These are phyloP conservation scores for Parauchenoglanis punctatus DNA, from an alignment of 2,797 vertebrate species.

Conservation along the genomic window DNA sequence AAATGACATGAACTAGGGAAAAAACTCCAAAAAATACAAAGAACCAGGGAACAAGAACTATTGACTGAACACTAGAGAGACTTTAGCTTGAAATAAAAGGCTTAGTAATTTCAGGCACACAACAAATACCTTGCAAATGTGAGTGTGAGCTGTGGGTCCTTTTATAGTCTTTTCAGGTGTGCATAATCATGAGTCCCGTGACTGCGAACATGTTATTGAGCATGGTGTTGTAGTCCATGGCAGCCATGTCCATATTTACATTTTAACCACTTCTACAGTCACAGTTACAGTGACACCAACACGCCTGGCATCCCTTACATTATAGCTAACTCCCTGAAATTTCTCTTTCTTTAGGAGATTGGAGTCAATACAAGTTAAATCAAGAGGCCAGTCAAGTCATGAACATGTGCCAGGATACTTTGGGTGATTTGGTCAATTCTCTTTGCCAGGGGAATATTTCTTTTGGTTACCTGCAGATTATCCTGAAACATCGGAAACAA, in stretches of 20 bases:
- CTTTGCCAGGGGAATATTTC: conserved; percentile 66
- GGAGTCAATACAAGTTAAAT: conserved; percentile 60
- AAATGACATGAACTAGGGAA: too few species aligned
- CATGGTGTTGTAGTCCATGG: too few species aligned
- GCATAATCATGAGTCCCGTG: too few species aligned
- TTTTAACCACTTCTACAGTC: background rate
- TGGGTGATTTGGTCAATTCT: conserved; percentile 60
- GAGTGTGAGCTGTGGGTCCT: too few species aligned
- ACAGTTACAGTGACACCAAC: background rate
- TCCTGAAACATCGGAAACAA: conserved; percentile 59
- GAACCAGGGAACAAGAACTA: too few species aligned
- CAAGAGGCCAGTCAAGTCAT: conserved; percentile 60
- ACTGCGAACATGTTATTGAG: too few species aligned
- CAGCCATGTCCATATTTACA: background rate
- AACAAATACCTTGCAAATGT: too few species aligned
- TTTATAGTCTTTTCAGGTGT: too few species aligned
- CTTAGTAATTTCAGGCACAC: too few species aligned
- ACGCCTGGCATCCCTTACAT: background rate
- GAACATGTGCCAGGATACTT: conserved; percentile 38
- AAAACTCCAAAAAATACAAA: too few species aligned
- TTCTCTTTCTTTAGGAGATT: conserved; percentile 56
- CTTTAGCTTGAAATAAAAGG: too few species aligned
- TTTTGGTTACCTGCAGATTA: conserved; percentile 64
- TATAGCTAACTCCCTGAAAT: background rate
- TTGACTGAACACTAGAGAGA: too few species aligned